These are phyloP conservation scores for Alces alces DNA, from an alignment of 2,113 vertebrate genomes.

Conservation along the genomic window DNA sequence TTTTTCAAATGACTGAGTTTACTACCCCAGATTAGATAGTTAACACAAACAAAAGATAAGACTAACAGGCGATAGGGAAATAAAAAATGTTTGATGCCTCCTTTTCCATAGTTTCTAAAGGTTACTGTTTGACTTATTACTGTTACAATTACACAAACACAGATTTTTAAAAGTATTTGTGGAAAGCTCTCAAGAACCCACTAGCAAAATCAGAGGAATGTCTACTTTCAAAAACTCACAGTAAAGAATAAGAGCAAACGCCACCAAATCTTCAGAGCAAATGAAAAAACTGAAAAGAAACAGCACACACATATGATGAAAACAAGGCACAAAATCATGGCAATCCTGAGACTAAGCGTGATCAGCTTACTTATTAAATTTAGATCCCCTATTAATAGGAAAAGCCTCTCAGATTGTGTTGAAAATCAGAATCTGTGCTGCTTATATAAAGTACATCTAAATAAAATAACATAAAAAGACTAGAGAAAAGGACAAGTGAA, in stretches of 20 bases:
- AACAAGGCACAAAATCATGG: neutral
- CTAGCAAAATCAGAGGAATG: conserved; percentile 23
- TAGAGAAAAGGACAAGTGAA: neutral
- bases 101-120: neutral
- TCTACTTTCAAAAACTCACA: conserved; percentile 10
- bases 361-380: conserved; percentile 30
- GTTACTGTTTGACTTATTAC: conserved; percentile 29
- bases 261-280: neutral
- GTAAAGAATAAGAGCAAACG: conserved; percentile 2
- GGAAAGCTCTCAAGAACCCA: neutral
- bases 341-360: neutral
- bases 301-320: neutral
- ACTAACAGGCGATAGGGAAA: neutral
- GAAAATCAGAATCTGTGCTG: conserved; percentile 52
- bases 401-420: conserved; percentile 14
- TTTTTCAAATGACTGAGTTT: conserved; percentile 23
- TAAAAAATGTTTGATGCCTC: neutral
- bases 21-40: conserved; percentile 7
- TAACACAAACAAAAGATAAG: neutral
- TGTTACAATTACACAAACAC: conserved; percentile 13
- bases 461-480: conserved; percentile 37
- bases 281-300: conserved; percentile 28
- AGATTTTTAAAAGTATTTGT: conserved; percentile 36
- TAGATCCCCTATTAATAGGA: conserved; percentile 47
- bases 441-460: conserved; percentile 44